Evolutionary conservation across 2,888 invertebrate species (phyloP).

Genomic region (Lithophane ornitopus): DNA sequence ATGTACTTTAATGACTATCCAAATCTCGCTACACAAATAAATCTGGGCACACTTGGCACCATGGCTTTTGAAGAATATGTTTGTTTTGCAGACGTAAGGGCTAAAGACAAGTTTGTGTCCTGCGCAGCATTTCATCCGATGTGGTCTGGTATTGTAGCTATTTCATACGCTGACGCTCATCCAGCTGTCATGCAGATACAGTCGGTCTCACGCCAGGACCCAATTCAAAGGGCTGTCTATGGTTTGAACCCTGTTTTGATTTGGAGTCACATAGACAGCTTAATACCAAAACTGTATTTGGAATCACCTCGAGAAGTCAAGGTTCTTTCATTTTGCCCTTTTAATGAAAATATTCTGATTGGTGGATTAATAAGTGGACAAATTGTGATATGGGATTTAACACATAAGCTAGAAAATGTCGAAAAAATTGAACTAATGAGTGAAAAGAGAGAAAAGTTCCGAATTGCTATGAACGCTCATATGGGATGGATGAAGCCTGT

Average conservation of each 20-base stretch:
- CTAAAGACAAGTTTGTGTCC: slow-evolving; percentile 92
- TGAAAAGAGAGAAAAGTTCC: slow-evolving; percentile 91
- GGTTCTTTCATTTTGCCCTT: slow-evolving; percentile 92
- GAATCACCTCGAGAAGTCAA: slow-evolving; percentile 93
- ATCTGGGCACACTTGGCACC: slow-evolving; percentile 77
- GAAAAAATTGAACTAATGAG: slow-evolving; percentile 92
- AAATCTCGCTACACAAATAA: slow-evolving; percentile 82
- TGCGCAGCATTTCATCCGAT: slow-evolving; percentile 93
- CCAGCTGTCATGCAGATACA: slow-evolving; percentile 84
- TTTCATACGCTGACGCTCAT: slow-evolving; percentile 92
- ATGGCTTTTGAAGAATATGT: slow-evolving; percentile 89
- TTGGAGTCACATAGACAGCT: slow-evolving; percentile 94
- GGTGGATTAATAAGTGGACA: slow-evolving; percentile 94
- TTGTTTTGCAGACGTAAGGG: slow-evolving; percentile 92
- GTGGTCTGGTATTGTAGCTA: slow-evolving; percentile 92
- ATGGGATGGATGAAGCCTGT: slow-evolving; percentile 93
- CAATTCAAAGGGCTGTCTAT: slow-evolving; percentile 90
- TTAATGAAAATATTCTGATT: slow-evolving; percentile 92
- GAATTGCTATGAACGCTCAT: slow-evolving; percentile 90
- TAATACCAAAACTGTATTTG: slow-evolving; percentile 93
- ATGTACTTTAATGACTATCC: slow-evolving; percentile 92
- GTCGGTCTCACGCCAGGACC: slow-evolving; percentile 82
- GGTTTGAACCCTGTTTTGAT: slow-evolving; percentile 92
- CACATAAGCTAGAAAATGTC: slow-evolving; percentile 91
- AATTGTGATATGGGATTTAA: slow-evolving; percentile 93